Conservation (phyloP, 2,888 invertebrate species). For the Monopis laevigella region DNA sequence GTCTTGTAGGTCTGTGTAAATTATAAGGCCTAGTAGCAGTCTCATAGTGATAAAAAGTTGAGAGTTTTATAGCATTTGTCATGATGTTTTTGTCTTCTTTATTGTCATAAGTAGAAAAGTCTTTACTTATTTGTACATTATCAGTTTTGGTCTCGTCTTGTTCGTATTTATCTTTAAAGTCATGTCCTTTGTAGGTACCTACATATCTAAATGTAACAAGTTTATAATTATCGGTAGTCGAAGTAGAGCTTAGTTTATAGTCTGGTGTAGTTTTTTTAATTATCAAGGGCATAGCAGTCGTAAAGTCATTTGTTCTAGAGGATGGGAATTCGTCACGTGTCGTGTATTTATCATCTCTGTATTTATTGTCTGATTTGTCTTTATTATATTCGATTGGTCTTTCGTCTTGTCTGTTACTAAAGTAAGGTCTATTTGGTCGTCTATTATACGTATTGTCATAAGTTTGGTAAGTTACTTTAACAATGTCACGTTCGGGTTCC, state of each 20-base stretch:
- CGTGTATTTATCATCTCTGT: constrained; percentile 32
- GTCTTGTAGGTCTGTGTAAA: constrained; percentile 48
- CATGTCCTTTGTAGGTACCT: constrained; percentile 47
- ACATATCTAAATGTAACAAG: constrained; percentile 60
- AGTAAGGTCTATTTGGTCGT: constrained; percentile 24
- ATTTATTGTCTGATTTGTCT: constrained; percentile 22
- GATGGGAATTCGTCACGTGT: constrained; percentile 32
- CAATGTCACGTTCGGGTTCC: constrained; percentile 45
- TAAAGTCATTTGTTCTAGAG: constrained; percentile 41
- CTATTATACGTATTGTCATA: constrained; percentile 52
- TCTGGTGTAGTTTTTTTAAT: constrained; percentile 15
- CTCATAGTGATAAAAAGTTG: constrained; percentile 51
- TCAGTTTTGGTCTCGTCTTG: constrained; percentile 17
- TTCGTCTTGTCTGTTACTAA: constrained; percentile 28
- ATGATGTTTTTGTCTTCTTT: constrained; percentile 21
- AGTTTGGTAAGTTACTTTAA: constrained; percentile 57
- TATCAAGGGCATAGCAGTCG: constrained; percentile 13
- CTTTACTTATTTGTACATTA: constrained; percentile 38
- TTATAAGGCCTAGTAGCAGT: constrained; percentile 49
- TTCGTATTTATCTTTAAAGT: constrained; percentile 22
- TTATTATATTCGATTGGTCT: constrained; percentile 22
- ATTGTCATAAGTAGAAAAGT: constrained; percentile 38
- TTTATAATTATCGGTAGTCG: constrained; percentile 49
- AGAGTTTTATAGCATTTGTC: constrained; percentile 35
- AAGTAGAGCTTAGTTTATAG: constrained; percentile 6